Base-by-base conservation (phyloP, 2,888 invertebrate species). In the Cacoxenus indagator region DNA sequence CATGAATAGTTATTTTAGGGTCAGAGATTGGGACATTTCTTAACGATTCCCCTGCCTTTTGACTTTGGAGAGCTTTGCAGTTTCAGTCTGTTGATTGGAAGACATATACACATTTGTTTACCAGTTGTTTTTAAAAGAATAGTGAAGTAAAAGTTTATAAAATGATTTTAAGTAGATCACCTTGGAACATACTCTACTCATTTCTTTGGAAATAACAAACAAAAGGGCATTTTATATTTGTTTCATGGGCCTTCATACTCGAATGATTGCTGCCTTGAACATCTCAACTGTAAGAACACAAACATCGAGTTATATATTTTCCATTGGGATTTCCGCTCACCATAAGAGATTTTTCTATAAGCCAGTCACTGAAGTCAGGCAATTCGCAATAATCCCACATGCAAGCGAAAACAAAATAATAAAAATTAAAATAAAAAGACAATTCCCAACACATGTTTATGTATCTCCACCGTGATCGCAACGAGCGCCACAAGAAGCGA, bases 301-400 rank as follows among this genome's bases (percentile, higher is more conserved):
- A 31, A 37, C 8, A 37, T 11, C 8, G 37, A 37, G 5, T 37
- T 37, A 14, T 37, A 37, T 75, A 75, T 76, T 79, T 76, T 77
- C 70, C 72, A 61, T 6, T 19, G 8, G 51, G 9, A 19, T 22
- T 51, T 51, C 51, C 51, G 51, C 37, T 37, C 37, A 37, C 14
- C 37, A 37, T 11, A 14, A 8, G 9, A 37, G 37, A 37, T 14
- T 51, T 51, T 37, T 14, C 48, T 17, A 17, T 48, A 17, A 9
- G 51, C 22, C 77, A 75, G 76, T 14, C 37, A 79, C 78, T 79
- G n/a, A n/a, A n/a, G n/a, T n/a, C n/a, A n/a, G n/a, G n/a, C 79
- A 81, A 79, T 81, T 76, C 76, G 24, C 75, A 65, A 68, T 51
- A 69, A 64, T 72, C 61, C 59, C 27, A 64, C 43, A 67, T 14